These are phyloP conservation scores for Raphicerus campestris DNA, from an alignment of 2,113 vertebrate species.

Conservation along the genomic window DNA sequence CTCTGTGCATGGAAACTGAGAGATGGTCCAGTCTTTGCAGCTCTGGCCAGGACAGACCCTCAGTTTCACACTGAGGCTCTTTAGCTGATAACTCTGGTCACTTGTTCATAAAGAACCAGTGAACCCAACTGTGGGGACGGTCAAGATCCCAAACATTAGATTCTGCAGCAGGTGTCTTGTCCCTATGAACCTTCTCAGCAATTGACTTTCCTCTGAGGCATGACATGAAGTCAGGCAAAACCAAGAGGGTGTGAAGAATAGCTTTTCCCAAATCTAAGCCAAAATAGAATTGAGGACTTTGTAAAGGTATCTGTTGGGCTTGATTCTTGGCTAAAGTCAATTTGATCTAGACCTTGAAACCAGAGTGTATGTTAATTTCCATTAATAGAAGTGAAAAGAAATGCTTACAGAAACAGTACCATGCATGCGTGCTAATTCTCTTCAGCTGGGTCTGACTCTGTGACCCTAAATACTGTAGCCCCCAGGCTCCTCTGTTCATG, in stretches of 20 bases:
- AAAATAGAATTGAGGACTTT: background rate
- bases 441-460: background rate
- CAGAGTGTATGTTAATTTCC: background rate
- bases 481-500: background rate
- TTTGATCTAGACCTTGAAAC: background rate
- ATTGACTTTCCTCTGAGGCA: background rate
- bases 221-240: background rate
- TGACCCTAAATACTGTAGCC: background rate
- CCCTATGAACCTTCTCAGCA: background rate
- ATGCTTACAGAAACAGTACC: background rate
- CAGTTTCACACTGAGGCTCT: background rate
- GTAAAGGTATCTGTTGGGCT: background rate
- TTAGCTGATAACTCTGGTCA: background rate
- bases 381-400: background rate
- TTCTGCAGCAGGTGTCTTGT: background rate
- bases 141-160: background rate
- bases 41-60: background rate
- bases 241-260: background rate
- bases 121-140: background rate
- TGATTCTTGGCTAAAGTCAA: background rate
- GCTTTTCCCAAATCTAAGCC: background rate
- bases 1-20: background rate
- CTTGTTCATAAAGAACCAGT: background rate
- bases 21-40: background rate
- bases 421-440: accelerated